Conservation (phyloP, 2,113 vertebrate species). For the Microcebus ravelobensis region DNA sequence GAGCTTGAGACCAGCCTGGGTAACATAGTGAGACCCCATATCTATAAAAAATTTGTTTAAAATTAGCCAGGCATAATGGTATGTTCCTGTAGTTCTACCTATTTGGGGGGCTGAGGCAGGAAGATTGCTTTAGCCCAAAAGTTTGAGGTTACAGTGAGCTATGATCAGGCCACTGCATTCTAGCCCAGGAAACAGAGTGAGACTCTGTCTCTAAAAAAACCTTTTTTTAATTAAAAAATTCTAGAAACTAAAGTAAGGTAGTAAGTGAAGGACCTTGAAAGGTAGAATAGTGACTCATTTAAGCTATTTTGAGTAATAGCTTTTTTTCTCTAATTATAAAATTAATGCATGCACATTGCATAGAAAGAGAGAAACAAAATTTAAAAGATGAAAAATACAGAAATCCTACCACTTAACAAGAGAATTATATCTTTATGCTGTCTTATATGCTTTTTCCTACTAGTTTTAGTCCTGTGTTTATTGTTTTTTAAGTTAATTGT, state of each 20-base stretch:
- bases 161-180: no score
- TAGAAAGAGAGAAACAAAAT: neutral
- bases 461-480: neutral
- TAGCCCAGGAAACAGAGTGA: no score
- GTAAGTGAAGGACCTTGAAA: neutral
- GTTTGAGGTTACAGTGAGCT: no score
- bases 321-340: neutral
- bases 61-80: no score
- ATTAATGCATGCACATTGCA: neutral
- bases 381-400: neutral
- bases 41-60: no score
- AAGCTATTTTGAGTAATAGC: neutral
- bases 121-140: no score
- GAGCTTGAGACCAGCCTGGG: no score
- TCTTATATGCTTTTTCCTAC: neutral
- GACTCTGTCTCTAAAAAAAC: no score
- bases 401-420: neutral
- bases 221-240: no score
- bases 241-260: neutral
- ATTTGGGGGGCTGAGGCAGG: no score
- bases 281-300: neutral
- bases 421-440: neutral
- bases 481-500: neutral
- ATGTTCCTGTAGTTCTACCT: no score
- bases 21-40: no score